Base-by-base conservation (phyloP, 1,140 invertebrate species). In the Philaenus spumarius region DNA sequence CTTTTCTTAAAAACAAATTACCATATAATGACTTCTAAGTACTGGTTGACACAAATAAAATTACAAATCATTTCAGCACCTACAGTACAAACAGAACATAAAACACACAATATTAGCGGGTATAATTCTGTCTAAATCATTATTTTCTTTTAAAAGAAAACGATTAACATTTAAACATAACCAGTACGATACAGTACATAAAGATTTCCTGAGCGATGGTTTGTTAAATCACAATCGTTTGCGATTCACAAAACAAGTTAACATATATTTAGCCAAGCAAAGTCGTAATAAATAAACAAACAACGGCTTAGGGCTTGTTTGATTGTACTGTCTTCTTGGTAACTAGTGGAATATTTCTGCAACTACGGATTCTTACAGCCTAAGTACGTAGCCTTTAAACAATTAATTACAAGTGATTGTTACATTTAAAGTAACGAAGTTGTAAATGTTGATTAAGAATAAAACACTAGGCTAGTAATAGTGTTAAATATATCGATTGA, bases 31-130 rank as follows among this genome's bases (percentile, higher is more conserved):
- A 39, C 50, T 53, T 17, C 34, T 53, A 53, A 53, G 50, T 53
- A 53, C 30, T 53, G 26, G 26, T 53, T 53, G 30, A 53, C 50
- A 53, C 50, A 53, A 53, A 35, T 26, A 53, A 53, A 53, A 53
- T 24, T 53, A 53, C 50, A 53, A 53, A 53, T 39, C 17, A 53
- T 37, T 19, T 15, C 15, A 20, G 45, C 45, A 26, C 50, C 50
- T 53, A 53, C 50, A 37, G 50, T 37, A 53, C 50, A 53, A 39
- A 15, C n/a, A 4, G 26, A 50, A 26, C 47, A 19, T 15, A 20
- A n/a, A 50, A 50, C 47, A 50, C 47, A 30, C 47, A 50, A 50
- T 30, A 9, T 30, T 30, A 30, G 26, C 26, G 9, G 45, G 22
- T 22, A 26, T 26, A 30, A 26, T n/a, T 50, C 22, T 23, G 22